Evolutionary conservation across 2,888 invertebrate genomes (phyloP), one percentile per base, ranked within the genome.

Genomic region (Drosophila subsilvestris): DNA sequence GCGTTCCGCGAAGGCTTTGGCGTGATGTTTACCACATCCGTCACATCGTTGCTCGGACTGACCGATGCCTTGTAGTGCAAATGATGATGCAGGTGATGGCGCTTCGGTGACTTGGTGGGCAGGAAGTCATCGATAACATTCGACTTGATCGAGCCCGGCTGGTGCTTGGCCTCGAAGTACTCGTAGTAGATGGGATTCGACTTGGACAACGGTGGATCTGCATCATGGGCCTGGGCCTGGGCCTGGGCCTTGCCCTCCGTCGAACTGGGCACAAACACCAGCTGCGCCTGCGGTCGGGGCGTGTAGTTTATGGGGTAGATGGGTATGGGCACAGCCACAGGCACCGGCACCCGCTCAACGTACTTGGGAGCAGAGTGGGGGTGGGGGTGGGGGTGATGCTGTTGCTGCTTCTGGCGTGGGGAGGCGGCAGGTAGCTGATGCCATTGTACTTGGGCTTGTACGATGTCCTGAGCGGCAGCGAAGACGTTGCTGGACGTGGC

Each of bases 341-440:
- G 91, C 0, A 91, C 90, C 1, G 89, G 89, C 1, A 90, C 80
- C 0, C 91, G 86, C 47, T 73, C 84, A 74, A 78, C 78, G 29
- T 68, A 86, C 50, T 63, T 78, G 54, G 20, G 79, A 5, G 45
- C 9, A 2, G 25, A 42, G 29, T 42, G 42, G 59, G 8, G 9
- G 9, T 27, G 27, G 59, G n/a, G 71, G 55, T 22, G 72, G 27
- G n/a, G 71, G 55, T 22, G 72, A 25, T 10, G 63, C 1, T 76
- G 43, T 1, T 80, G 55, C 94, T 75, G 37, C 8, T 63, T 68
- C 5, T 47, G 37, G 3, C 42, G 20, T 3, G 63, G 93, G 95
- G 95, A 79, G 95, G 95, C 86, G 95, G 95, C 47, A 75, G 53
- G 9, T 88, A 86, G 4, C 76, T 69, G 29, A 83, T 49, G 63